Evolutionary conservation across 2,113 vertebrate species (phyloP).

Genomic region (Stictonetta naevosa): DNA sequence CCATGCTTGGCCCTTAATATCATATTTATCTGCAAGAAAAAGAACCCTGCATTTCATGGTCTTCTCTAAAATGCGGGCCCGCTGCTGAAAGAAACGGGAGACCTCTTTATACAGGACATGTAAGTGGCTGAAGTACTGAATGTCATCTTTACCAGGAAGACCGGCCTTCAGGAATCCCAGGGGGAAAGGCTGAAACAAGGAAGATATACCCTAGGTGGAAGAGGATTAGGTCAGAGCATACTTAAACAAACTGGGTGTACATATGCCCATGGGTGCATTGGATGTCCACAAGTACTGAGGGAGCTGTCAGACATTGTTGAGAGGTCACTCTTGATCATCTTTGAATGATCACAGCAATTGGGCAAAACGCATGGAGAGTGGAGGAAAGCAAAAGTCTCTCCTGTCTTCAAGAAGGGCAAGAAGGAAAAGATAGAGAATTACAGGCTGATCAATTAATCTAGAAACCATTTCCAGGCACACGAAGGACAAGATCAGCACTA

Average conservation of each 20-base stretch:
- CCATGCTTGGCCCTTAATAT: not conserved
- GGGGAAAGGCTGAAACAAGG: not conserved
- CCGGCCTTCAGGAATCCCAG: not conserved
- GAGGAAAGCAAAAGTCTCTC: not conserved
- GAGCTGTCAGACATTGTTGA: not conserved
- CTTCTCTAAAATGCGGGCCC: not conserved
- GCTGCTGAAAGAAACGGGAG: not conserved
- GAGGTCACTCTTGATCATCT: not conserved
- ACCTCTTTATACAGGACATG: not conserved
- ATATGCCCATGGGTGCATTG: not conserved
- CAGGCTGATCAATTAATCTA: not conserved
- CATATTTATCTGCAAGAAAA: not conserved
- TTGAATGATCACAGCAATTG: not conserved
- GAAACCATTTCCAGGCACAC: not conserved
- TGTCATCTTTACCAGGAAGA: not conserved
- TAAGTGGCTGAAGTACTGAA: not conserved
- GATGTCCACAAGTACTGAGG: not conserved
- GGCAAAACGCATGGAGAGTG: not conserved
- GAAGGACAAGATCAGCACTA: not conserved
- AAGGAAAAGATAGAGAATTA: not conserved
- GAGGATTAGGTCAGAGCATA: not conserved
- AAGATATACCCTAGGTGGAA: not conserved
- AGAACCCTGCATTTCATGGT: not conserved
- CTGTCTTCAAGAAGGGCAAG: not conserved
- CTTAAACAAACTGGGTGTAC: not conserved